Base-by-base conservation (phyloP, 2,113 vertebrate genomes). In the Rhynchopsitta pachyrhyncha region DNA sequence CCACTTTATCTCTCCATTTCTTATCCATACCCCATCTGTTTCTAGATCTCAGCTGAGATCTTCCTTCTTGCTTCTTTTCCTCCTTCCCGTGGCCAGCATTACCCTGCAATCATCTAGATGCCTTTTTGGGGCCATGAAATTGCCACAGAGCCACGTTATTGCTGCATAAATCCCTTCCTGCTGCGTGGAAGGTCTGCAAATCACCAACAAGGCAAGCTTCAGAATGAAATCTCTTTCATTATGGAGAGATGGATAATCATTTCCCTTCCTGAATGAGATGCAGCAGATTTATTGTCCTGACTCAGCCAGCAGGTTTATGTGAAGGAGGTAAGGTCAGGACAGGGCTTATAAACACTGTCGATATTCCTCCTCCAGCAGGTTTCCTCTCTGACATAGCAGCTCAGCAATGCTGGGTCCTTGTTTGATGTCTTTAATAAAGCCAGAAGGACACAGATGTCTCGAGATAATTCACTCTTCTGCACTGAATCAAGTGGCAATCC, bases 201-300 rank as follows among this genome's bases (percentile, higher is more conserved):
- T 88, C 82, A 88, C 69, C 71, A 13, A 0, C 53, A 7, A 2
- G 28, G 53, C 74, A 31, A 62, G 62, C 88, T 84, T 39, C 50
- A 9, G 88, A 50, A 90, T 71, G 75, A 88, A 93, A 57, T 16
- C 67, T 62, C 87, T 78, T 82, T 50, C 91, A 82, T 90, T 79
- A 35, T 0, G 0, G 60, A 53, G 64, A 84, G 93, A 80, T 49
- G 92, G 86, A 88, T n/a, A 75, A 97, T 97, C 55, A 82, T 90
- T 88, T 84, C 77, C 57, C 47, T 53, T 53, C 91, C 84, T 49
- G 47, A 49, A 63, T 8, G 76, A 94, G 92, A 78, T 53, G 62
- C 55, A 50, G 84, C 83, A 88, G 89, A 97, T 96, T 97, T 90
- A 96, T 92, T 42, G 66, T 47, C 93, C 90, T 95, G 93, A 93